Evolutionary conservation across 1,140 invertebrate species (phyloP).

Genomic region (Tribolium madens): DNA sequence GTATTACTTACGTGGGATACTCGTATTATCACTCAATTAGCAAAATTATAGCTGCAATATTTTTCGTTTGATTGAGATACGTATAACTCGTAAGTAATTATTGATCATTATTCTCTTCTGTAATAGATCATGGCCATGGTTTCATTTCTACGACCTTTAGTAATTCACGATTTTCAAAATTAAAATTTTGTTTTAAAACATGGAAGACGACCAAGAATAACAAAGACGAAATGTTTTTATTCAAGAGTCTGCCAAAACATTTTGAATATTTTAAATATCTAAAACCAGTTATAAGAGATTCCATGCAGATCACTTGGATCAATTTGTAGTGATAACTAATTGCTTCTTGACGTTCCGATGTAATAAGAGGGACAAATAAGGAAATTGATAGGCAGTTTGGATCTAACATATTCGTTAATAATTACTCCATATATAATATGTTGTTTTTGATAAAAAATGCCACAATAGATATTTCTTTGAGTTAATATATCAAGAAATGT

Average conservation of each 20-base stretch:
- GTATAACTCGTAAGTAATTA: slow-evolving; percentile 2
- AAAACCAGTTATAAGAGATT: background rate
- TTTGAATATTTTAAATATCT: background rate
- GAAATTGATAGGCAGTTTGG: background rate
- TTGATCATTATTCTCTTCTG: background rate
- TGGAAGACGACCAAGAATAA: slow-evolving; percentile 6
- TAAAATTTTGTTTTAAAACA: slow-evolving; percentile 7
- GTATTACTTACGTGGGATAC: slow-evolving; percentile 20
- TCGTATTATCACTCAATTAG: slow-evolving; percentile 23
- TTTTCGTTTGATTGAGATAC: background rate
- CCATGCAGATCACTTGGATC: too few relatives aligned
- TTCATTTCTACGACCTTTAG: background rate
- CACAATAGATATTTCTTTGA: background rate
- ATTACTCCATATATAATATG: background rate
- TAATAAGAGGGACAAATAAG: background rate
- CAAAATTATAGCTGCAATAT: slow-evolving; percentile 12
- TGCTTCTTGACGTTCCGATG: background rate
- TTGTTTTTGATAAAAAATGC: background rate
- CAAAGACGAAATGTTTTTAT: slow-evolving; percentile 19
- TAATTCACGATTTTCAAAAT: background rate
- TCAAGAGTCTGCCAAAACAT: background rate
- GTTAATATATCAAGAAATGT: background rate
- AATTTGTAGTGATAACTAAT: slow-evolving; percentile 4
- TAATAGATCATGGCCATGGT: background rate
- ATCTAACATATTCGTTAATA: background rate